Evolutionary conservation across 2,113 vertebrate genomes (phyloP).

Genomic region (Euleptes europaea): DNA sequence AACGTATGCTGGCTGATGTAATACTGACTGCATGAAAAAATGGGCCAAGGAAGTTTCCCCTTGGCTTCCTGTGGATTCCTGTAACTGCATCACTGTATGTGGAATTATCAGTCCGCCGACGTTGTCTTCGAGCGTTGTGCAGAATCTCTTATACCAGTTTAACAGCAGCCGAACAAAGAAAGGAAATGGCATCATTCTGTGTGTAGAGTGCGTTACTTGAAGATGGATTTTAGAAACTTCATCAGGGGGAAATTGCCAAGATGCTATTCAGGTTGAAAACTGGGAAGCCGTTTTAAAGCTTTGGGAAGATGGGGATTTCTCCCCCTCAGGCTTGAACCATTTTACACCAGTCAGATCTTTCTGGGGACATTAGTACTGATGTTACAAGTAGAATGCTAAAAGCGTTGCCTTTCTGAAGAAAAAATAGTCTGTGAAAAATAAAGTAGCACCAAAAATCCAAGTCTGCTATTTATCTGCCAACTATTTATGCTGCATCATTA

Average conservation of each 20-base stretch:
- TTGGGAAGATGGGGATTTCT: background rate
- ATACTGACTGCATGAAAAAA: slow-evolving; percentile 28
- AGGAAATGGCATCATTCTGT: slow-evolving; percentile 29
- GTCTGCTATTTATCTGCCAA: background rate
- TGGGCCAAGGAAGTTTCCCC: slow-evolving; percentile 34
- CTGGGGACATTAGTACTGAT: background rate
- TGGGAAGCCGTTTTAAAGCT: background rate
- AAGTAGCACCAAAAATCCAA: background rate
- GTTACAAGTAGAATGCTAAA: background rate
- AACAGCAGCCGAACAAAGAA: slow-evolving; percentile 44
- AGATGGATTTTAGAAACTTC: background rate
- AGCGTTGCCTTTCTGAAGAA: background rate
- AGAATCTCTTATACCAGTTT: slow-evolving; percentile 43
- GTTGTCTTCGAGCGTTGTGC: slow-evolving; percentile 21
- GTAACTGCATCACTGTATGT: slow-evolving; percentile 9
- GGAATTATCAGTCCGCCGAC: slow-evolving; percentile 49
- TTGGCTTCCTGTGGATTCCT: slow-evolving; percentile 59
- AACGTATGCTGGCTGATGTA: slow-evolving; percentile 23
- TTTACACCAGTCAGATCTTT: background rate
- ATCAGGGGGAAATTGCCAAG: background rate
- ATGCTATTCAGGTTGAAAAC: background rate
- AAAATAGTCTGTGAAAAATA: slow-evolving; percentile 1
- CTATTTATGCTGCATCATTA: slow-evolving; percentile 1
- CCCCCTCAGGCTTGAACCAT: background rate
- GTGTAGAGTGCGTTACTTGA: background rate